These are phyloP conservation scores for Pogonognathellus flavescens DNA, from an alignment of 1,140 invertebrate species.

Conservation along the genomic window DNA sequence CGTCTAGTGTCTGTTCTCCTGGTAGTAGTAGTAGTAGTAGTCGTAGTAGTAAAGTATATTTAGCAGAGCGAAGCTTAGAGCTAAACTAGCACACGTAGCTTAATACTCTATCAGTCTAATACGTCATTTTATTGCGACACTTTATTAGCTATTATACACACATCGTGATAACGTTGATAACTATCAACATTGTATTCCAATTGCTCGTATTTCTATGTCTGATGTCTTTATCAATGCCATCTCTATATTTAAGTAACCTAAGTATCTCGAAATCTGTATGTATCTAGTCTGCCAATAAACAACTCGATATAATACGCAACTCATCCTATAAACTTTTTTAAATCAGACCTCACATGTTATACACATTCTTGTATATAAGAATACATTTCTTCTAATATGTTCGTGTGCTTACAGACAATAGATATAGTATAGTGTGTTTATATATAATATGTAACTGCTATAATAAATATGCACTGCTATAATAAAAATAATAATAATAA, in stretches of 20 bases:
- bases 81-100: conserved; percentile 11
- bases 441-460: no score
- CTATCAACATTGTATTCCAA: conserved; percentile 45
- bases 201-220: conserved; percentile 42
- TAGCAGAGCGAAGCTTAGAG: conserved; percentile 10
- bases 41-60: conserved; percentile 31
- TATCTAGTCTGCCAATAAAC: no score
- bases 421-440: no score
- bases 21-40: background rate
- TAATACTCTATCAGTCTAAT: conserved; percentile 51
- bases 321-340: no score
- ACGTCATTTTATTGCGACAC: conserved; percentile 58
- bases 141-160: conserved; percentile 58
- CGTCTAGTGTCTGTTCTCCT: background rate
- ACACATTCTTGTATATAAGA: no score
- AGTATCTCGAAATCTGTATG: no score
- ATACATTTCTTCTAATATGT: no score
- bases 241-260: background rate
- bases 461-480: no score
- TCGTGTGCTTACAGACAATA: no score
- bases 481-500: no score
- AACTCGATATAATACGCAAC: no score
- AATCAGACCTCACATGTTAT: no score
- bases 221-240: conserved; percentile 31
- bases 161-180: conserved; percentile 42